phyloP scores from a whole-genome alignment of 2,797 vertebrate species.

The Prionace glauca region DNA sequence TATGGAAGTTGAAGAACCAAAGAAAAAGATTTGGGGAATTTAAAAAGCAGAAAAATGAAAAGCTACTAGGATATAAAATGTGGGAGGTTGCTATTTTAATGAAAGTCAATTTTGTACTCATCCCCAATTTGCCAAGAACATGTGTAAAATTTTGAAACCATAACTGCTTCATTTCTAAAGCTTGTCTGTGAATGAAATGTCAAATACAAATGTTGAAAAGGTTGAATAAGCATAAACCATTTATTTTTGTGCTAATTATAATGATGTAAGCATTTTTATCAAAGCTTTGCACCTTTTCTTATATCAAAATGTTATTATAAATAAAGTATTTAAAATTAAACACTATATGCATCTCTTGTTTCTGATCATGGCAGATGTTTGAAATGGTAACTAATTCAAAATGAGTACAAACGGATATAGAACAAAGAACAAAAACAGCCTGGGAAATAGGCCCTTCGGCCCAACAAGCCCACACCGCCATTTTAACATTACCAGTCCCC shows the following conservation, averaged over 20 bases:
- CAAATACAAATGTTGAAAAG: background rate
- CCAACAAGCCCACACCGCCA: no score
- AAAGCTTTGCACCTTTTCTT: background rate
- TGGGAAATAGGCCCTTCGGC: no score
- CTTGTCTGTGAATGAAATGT: background rate
- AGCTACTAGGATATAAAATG: background rate
- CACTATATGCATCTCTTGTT: background rate
- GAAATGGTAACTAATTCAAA: background rate
- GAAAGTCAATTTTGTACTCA: background rate
- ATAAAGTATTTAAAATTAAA: background rate
- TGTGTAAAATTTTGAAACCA: background rate
- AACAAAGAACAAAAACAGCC: no score
- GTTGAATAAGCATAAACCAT: background rate
- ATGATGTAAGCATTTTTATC: slow-evolving; percentile 18
- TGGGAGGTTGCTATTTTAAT: background rate
- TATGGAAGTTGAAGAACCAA: background rate
- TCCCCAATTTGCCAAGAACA: background rate
- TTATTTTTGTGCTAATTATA: background rate
- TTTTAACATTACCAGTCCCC: no score
- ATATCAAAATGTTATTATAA: background rate
- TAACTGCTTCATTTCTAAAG: background rate
- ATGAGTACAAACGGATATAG: background rate
- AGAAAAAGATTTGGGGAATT: background rate
- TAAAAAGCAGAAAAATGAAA: background rate
- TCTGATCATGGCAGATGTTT: background rate